These are phyloP conservation scores for Mimas tiliae DNA, from an alignment of 2,888 invertebrate genomes.

Conservation along the genomic window DNA sequence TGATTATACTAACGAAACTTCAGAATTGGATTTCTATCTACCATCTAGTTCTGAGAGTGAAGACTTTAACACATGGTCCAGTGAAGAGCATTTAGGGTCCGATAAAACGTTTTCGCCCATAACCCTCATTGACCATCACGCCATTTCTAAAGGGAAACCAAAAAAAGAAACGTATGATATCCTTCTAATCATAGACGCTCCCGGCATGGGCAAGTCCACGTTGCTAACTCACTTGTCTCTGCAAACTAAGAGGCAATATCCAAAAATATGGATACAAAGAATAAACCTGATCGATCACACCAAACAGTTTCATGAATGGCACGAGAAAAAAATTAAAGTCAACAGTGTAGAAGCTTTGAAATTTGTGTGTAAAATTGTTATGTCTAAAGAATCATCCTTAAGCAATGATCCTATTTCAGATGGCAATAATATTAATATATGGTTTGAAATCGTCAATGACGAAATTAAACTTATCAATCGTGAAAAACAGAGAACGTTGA, in stretches of 20 bases:
- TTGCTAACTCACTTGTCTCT: slow-evolving; percentile 31
- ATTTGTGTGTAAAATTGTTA: slow-evolving; percentile 26
- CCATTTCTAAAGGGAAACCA: not conserved
- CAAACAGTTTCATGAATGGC: slow-evolving; percentile 27
- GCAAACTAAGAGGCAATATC: slow-evolving; percentile 25
- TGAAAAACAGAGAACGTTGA: not conserved
- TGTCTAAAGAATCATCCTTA: not conserved
- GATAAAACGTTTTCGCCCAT: not conserved
- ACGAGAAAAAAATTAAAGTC: slow-evolving; percentile 10
- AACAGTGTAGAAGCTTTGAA: slow-evolving; percentile 25
- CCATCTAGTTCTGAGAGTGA: not conserved
- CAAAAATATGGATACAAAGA: slow-evolving; percentile 30
- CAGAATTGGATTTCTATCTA: not conserved
- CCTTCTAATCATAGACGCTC: slow-evolving; percentile 26
- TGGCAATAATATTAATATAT: not conserved
- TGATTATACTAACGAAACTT: not conserved
- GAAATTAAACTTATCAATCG: slow-evolving; percentile 8
- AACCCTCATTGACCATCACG: slow-evolving; percentile 9
- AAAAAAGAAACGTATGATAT: slow-evolving; percentile 7
- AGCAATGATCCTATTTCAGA: not conserved
- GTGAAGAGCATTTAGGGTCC: not conserved
- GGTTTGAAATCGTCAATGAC: not conserved
- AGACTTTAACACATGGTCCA: not conserved
- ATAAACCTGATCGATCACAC: slow-evolving; percentile 29
- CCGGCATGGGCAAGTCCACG: slow-evolving; percentile 32